Percentiles rank a stretch among this genome's conserved stretches.
Conservation (phyloP, 2,888 invertebrate genomes). For the Gibbula magus region DNA sequence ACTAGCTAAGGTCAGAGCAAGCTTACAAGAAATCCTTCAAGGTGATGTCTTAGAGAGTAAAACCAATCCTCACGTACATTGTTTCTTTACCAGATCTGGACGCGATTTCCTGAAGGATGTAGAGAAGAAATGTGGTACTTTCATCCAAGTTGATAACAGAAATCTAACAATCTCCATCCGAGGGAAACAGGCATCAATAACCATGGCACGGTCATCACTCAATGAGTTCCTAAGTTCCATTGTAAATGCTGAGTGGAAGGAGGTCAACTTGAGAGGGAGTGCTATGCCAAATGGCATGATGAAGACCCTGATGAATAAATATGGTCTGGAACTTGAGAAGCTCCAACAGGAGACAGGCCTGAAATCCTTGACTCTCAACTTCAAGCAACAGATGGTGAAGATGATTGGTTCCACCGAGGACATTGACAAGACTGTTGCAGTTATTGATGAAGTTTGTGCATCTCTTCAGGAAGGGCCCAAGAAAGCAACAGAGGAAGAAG, state of each 20-base stretch:
- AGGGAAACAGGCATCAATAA: slow-evolving; percentile 36
- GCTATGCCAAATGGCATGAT: slow-evolving; percentile 51
- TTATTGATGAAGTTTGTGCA: slow-evolving; percentile 33
- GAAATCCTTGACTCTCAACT: slow-evolving; percentile 39
- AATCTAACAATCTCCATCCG: slow-evolving; percentile 44
- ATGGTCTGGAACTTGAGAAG: slow-evolving; percentile 45
- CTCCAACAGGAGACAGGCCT: slow-evolving; percentile 37
- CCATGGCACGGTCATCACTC: slow-evolving; percentile 29
- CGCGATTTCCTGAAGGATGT: slow-evolving; percentile 35
- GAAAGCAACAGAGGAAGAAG: slow-evolving; percentile 28
- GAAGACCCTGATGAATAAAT: slow-evolving; percentile 48
- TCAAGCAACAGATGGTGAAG: slow-evolving; percentile 43
- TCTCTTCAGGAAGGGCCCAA: slow-evolving; percentile 31
- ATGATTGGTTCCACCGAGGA: slow-evolving; percentile 45
- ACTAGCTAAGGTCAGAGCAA: slow-evolving; percentile 37
- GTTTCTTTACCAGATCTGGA: slow-evolving; percentile 46
- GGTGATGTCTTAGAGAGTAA: slow-evolving; percentile 44
- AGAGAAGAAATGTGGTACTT: slow-evolving; percentile 34
- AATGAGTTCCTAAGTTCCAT: slow-evolving; percentile 31
- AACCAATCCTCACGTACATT: slow-evolving; percentile 4
- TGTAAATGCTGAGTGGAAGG: neutral
- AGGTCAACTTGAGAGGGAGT: slow-evolving; percentile 41
- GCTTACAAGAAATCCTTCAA: slow-evolving; percentile 39
- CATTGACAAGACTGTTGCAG: slow-evolving; percentile 36
- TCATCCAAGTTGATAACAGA: slow-evolving; percentile 45